These are phyloP conservation scores for Oscheius onirici DNA, from an alignment of 2,888 invertebrate genomes.

Conservation along the genomic window DNA sequence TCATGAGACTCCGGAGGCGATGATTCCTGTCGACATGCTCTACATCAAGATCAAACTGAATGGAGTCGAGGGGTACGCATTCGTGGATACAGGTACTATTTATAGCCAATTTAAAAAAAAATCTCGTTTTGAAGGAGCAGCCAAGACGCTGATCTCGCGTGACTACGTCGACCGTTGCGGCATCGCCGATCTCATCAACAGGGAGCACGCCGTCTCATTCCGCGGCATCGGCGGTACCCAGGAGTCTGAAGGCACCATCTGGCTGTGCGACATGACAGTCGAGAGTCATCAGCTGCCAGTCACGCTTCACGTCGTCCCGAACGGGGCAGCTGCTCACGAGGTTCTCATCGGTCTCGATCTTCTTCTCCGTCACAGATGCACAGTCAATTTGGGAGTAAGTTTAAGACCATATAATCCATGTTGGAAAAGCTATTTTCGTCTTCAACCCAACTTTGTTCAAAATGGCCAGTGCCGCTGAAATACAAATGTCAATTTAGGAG, in stretches of 20 bases:
- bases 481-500: too few species aligned
- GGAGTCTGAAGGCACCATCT: conserved; percentile 92
- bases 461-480: too few species aligned
- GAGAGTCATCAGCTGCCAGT: conserved; percentile 24
- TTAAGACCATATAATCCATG: too few species aligned
- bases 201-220: conserved; percentile 93
- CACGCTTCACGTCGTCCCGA: conserved; percentile 19
- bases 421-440: too few species aligned
- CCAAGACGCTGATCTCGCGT: conserved; percentile 97
- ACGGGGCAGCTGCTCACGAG: conserved; percentile 19
- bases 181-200: conserved; percentile 78
- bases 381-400: conserved; percentile 25
- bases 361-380: conserved; percentile 28
- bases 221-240: conserved; percentile 98
- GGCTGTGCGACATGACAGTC: conserved; percentile 78
- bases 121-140: conserved; percentile 79
- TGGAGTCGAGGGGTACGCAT: conserved; percentile 27
- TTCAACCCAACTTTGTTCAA: too few species aligned
- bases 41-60: conserved; percentile 29
- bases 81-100: conserved; percentile 24
- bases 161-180: conserved; percentile 81
- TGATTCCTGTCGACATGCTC: conserved; percentile 23
- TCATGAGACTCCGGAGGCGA: conserved; percentile 25
- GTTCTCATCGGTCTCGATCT: conserved; percentile 30
- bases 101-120: background rate